Conservation (phyloP, 2,113 vertebrate genomes). For the Sapayoa aenigma region DNA sequence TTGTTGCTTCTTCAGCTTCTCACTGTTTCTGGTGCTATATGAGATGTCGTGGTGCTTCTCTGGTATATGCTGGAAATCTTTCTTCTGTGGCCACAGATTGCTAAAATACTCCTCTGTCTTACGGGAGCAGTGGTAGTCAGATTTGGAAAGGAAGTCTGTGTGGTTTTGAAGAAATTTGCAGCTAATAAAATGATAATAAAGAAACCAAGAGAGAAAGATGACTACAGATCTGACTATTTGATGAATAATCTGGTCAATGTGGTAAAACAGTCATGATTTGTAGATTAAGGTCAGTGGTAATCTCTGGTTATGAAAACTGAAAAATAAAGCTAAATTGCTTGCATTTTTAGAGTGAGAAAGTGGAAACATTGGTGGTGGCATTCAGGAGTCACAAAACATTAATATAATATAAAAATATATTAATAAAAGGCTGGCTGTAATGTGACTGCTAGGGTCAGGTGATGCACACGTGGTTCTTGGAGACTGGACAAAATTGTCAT, state of each 20-base stretch:
- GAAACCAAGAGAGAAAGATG: slow-evolving; percentile 5
- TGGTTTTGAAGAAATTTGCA: slow-evolving; percentile 37
- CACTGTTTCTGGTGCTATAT: not conserved
- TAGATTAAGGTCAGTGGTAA: not conserved
- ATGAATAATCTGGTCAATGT: slow-evolving; percentile 19
- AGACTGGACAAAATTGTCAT: not conserved
- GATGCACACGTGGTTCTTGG: not conserved
- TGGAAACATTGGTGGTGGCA: not conserved
- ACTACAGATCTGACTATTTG: not conserved
- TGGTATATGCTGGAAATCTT: not conserved
- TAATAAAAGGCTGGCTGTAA: not conserved
- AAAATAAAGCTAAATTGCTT: not conserved
- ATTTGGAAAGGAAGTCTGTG: slow-evolving; percentile 14
- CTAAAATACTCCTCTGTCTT: not conserved
- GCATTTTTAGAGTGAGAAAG: not conserved
- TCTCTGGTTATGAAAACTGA: not conserved
- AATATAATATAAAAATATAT: not conserved
- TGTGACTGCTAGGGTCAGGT: not conserved
- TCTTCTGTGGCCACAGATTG: not conserved
- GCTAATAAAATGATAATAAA: slow-evolving; percentile 13
- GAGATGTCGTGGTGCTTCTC: not conserved
- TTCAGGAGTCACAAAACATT: not conserved
- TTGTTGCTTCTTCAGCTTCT: not conserved
- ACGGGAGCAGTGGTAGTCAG: not conserved
- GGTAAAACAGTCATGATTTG: not conserved